Conservation (phyloP, 2,113 vertebrate genomes). For the Paralichthys olivaceus region DNA sequence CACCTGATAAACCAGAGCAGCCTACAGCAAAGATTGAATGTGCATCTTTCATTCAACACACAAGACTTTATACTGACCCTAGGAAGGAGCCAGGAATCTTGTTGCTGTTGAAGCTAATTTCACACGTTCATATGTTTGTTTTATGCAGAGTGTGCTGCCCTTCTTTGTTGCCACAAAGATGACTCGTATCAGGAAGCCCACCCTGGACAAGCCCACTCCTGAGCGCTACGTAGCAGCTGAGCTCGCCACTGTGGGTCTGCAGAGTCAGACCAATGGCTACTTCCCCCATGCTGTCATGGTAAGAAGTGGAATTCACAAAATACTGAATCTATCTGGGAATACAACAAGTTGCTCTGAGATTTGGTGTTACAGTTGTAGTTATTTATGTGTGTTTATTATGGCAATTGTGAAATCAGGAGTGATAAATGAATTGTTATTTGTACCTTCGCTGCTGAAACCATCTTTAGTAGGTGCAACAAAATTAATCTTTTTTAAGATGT, state of each 20-base stretch:
- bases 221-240: conserved; percentile 89
- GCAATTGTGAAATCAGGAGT: too few species aligned
- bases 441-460: neutral
- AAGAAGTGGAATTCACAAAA: conserved; percentile 41
- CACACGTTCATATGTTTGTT: neutral
- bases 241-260: conserved; percentile 88
- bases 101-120: neutral
- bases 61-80: neutral
- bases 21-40: neutral
- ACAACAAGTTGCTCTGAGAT: too few species aligned
- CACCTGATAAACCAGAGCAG: neutral
- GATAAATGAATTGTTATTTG: too few species aligned
- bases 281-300: conserved; percentile 90
- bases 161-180: conserved; percentile 93
- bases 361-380: neutral
- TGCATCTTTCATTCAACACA: neutral
- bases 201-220: conserved; percentile 87
- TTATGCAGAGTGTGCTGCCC: conserved; percentile 89
- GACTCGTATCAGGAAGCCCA: conserved; percentile 88
- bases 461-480: too few species aligned
- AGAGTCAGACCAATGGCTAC: conserved; percentile 89
- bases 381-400: too few species aligned
- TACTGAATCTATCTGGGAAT: neutral
- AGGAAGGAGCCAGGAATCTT: neutral
- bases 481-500: too few species aligned